Evolutionary conservation across 2,888 invertebrate genomes (phyloP).

Genomic region (Torymus aiolomorphi): DNA sequence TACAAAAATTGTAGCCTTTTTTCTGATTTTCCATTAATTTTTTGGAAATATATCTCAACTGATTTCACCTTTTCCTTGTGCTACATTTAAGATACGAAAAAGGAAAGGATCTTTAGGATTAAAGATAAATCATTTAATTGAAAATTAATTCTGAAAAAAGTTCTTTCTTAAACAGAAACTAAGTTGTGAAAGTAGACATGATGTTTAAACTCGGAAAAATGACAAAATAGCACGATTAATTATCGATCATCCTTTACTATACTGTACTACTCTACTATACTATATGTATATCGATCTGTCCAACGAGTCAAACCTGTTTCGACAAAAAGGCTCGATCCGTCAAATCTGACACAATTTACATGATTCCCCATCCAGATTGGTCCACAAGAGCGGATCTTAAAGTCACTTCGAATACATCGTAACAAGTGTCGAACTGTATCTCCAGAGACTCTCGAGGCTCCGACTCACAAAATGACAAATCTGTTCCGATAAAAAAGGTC

Average conservation of each 20-base stretch:
- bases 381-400: constrained; percentile 20
- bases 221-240: neutral
- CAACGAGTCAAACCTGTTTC: constrained; percentile 11
- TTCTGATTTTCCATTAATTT: no score
- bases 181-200: no score
- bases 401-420: constrained; percentile 30
- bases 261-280: neutral
- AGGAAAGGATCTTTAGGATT: no score
- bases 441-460: neutral
- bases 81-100: no score
- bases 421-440: constrained; percentile 41
- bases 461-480: constrained; percentile 9
- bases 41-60: no score
- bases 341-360: constrained; percentile 37
- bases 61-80: no score
- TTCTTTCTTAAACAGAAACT: no score
- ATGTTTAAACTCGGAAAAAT: neutral
- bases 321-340: constrained; percentile 27
- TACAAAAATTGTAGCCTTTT: no score
- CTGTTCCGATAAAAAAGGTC: constrained; percentile 7
- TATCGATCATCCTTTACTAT: no score
- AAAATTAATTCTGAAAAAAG: no score
- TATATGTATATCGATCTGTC: neutral
- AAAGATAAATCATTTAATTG: no score
- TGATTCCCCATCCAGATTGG: constrained; percentile 27